phyloP scores from a whole-genome alignment of 2,888 invertebrate species.

The Pedicia rivosa region DNA sequence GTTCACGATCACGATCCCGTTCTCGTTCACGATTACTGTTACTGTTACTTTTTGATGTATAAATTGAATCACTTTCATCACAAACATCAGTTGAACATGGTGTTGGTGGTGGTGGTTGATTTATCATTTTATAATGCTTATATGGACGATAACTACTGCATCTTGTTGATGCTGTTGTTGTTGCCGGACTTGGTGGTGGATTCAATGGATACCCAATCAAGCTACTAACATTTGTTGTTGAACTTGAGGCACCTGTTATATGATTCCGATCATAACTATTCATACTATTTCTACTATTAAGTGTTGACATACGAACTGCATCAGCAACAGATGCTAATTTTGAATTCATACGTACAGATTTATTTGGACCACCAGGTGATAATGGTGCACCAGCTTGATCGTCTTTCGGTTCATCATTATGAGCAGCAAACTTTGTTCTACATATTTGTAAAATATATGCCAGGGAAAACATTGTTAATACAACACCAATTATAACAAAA shows the following conservation, averaged over 20 bases:
- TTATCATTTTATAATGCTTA: constrained; percentile 57
- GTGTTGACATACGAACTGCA: constrained; percentile 45
- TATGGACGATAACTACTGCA: constrained; percentile 52
- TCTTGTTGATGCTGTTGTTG: constrained; percentile 43
- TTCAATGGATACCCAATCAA: constrained; percentile 61
- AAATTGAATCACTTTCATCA: constrained; percentile 70
- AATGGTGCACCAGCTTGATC: constrained; percentile 51
- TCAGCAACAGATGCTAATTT: constrained; percentile 34
- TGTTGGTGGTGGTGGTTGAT: constrained; percentile 83
- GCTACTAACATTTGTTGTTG: constrained; percentile 30
- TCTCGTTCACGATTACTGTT: constrained; percentile 18
- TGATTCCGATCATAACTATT: constrained; percentile 55
- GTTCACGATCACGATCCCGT: constrained; percentile 18
- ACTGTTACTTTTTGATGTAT: constrained; percentile 36
- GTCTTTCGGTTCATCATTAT: constrained; percentile 37
- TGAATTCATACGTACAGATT: constrained; percentile 24
- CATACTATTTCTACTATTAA: constrained; percentile 42
- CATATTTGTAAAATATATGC: constrained; percentile 37
- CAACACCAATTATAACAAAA: constrained; percentile 36
- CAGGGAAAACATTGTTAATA: constrained; percentile 37
- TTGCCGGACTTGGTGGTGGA: constrained; percentile 82
- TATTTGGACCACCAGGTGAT: constrained; percentile 33
- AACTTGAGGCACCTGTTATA: constrained; percentile 41
- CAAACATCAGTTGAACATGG: constrained; percentile 91
- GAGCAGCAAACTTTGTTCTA: constrained; percentile 33